Conservation (phyloP, 2,113 vertebrate species). For the Vidua macroura region DNA sequence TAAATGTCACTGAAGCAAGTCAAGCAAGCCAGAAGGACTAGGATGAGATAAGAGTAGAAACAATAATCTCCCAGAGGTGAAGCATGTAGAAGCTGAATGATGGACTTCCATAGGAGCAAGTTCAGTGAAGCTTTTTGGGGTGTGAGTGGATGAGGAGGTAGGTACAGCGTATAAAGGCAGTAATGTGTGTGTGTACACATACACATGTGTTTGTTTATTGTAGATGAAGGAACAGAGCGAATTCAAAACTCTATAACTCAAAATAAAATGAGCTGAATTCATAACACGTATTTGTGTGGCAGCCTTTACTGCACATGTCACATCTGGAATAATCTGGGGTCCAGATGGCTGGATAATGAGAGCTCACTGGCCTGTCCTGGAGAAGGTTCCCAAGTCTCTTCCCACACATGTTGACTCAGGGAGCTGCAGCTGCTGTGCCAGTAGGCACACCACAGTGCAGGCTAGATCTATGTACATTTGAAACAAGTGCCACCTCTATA, state of each 20-base stretch:
- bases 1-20: not conserved
- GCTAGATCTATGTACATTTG: not conserved
- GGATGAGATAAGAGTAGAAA: not conserved
- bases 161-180: not conserved
- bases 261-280: constrained; percentile 50
- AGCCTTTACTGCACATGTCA: constrained; percentile 51
- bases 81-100: not conserved
- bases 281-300: constrained; percentile 51
- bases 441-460: not conserved
- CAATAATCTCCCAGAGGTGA: not conserved
- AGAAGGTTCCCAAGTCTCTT: constrained; percentile 16
- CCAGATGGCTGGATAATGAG: constrained; percentile 56
- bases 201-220: constrained; percentile 29
- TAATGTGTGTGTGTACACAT: not conserved
- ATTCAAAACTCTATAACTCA: constrained; percentile 39
- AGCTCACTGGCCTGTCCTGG: constrained; percentile 44
- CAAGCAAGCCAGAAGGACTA: not conserved
- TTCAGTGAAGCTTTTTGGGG: not conserved
- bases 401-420: not conserved
- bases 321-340: constrained; percentile 38
- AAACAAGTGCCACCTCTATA: not conserved
- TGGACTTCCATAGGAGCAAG: not conserved
- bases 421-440: constrained; percentile 14
- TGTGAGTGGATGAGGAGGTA: not conserved
- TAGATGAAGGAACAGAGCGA: not conserved